These are phyloP conservation scores for Dipus sagitta DNA, from an alignment of 2,797 vertebrate genomes.

Conservation along the genomic window DNA sequence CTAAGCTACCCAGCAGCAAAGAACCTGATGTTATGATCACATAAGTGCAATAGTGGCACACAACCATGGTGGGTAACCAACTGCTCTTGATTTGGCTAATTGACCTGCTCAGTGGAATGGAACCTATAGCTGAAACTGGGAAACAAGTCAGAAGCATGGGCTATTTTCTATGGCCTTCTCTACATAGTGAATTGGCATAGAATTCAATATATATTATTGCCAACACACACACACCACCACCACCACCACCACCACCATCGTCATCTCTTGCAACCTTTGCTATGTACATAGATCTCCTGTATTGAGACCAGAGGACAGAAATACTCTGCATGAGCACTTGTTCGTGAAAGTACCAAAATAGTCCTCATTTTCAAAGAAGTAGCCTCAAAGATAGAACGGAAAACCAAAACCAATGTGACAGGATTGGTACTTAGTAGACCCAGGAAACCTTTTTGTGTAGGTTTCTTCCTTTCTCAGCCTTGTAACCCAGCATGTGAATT, in stretches of 20 bases:
- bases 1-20: too few species aligned
- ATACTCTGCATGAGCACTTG: neutral
- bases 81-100: too few species aligned
- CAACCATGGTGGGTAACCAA: too few species aligned
- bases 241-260: too few species aligned
- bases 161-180: neutral
- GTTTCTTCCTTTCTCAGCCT: neutral
- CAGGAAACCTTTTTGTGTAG: neutral
- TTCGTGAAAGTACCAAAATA: conserved; percentile 4
- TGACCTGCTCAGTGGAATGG: too few species aligned
- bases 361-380: neutral
- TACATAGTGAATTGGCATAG: neutral
- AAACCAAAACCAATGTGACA: neutral
- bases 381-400: neutral
- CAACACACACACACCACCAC: too few species aligned
- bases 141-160: too few species aligned
- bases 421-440: neutral
- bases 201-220: neutral
- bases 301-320: neutral
- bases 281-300: neutral
- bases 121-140: too few species aligned
- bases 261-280: neutral
- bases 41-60: too few species aligned
- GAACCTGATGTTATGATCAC: too few species aligned
- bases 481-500: neutral